Base-by-base conservation (phyloP, 30 jellyfish, hydroid and myxozoan species). In the Aurelia sp. region DNA sequence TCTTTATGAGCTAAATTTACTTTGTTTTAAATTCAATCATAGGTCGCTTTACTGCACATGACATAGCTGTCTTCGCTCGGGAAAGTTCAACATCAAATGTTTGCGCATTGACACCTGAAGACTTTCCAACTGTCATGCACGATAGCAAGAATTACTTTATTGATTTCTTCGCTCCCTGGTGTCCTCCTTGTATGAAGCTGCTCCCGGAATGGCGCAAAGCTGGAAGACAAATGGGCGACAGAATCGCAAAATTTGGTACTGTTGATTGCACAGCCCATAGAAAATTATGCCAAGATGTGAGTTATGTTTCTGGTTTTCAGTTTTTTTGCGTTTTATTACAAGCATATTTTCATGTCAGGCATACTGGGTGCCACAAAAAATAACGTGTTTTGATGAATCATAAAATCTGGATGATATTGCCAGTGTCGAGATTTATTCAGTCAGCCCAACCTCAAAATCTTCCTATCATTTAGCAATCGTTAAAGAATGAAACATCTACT, bases 121-220 rank as follows among this genome's bases (percentile, higher is more conserved):
- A 93, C 55, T 93, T 93, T 44, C 92, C 97, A n/a, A 58, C 41
- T 21, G 89, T 88, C 0, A 62, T 84, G 66, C 44, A 75, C 8
- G 89, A 64, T 17, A 79, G 62, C 20, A 87, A 78, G 61, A 93
- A 87, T 33, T 88, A 81, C 74, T 93, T 88, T 73, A 76, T 93
- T 50, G 98, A 93, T 60, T 93, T 93, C 89, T 93, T 93, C 64
- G 98, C 98, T 13, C 98, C 98, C 11, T 93, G 98, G 98, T 93
- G 98, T 81, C 98, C 98, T 21, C 98, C 98, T 15, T 93, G 98
- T 71, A 93, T 93, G 98, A 93, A 93, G 66, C 24, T 93, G 68
- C 91, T 93, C 15, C 98, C 98, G 4, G 98, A 93, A 79, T 93
- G 97, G 97, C 84, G 98, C 31, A 93, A 93, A 67, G 98, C 98